phyloP scores from a whole-genome alignment of 2,797 vertebrate species.

The Rhinoraja longicauda region DNA sequence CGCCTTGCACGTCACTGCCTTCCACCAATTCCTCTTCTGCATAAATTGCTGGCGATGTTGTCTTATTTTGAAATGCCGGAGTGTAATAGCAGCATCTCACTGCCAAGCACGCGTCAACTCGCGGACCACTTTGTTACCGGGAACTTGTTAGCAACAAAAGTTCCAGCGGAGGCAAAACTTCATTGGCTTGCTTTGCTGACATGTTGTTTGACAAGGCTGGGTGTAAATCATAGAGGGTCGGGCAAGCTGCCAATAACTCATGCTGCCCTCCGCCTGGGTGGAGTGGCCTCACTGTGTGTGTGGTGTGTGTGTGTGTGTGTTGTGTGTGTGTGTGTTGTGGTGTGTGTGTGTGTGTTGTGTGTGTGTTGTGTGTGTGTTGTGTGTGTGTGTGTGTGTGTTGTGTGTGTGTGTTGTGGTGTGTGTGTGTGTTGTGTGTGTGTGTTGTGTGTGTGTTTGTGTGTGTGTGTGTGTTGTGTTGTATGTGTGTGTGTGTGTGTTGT shows the following conservation, averaged over 20 bases:
- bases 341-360: too few species aligned
- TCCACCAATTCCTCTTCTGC: conserved; percentile 39
- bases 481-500: too few species aligned
- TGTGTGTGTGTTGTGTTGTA: too few species aligned
- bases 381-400: too few species aligned
- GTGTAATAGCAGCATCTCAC: neutral
- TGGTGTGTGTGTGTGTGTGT: too few species aligned
- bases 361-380: too few species aligned
- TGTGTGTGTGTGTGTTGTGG: too few species aligned
- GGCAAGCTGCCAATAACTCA: neutral
- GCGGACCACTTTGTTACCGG: neutral
- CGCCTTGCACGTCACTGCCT: conserved; percentile 44
- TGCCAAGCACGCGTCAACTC: neutral
- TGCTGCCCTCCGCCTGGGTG: neutral
- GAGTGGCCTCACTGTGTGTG: neutral
- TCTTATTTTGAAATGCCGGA: neutral
- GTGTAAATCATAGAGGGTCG: too few species aligned
- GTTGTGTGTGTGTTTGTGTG: too few species aligned
- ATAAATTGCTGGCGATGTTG: neutral
- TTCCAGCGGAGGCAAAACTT: neutral
- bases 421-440: too few species aligned
- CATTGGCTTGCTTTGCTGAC: neutral
- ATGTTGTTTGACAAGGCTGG: neutral
- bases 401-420: too few species aligned
- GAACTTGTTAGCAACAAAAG: neutral